phyloP scores from a whole-genome alignment of 2,797 vertebrate species.

The Anas bahamensis region DNA sequence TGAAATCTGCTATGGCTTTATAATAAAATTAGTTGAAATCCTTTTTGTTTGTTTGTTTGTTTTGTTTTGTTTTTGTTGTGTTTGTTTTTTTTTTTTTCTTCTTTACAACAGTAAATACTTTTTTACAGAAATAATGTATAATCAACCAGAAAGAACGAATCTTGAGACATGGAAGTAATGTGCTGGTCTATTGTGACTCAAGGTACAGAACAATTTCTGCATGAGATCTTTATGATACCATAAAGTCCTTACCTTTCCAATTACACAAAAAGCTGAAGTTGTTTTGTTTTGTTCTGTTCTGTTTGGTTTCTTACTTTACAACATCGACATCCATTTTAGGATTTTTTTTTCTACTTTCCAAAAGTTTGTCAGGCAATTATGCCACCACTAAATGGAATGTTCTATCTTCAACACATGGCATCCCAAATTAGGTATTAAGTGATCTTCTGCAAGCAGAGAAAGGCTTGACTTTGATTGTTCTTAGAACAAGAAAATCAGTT shows the following conservation, averaged over 20 bases:
- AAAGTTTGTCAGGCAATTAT: neutral
- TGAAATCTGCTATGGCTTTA: neutral
- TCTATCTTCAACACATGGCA: neutral
- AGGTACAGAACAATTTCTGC: neutral
- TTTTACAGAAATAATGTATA: neutral
- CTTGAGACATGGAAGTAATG: neutral
- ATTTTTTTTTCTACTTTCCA: neutral
- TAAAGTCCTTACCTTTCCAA: neutral
- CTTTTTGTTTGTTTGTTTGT: neutral
- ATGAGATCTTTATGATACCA: neutral
- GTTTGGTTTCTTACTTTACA: neutral
- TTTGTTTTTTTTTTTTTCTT: neutral
- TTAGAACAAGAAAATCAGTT: neutral
- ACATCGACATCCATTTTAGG: neutral
- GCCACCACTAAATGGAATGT: neutral
- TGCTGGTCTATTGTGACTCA: neutral
- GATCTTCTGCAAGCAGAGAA: neutral
- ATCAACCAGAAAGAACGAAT: neutral
- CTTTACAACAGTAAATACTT: neutral
- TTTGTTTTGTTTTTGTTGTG: too few species aligned
- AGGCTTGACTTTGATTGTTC: neutral
- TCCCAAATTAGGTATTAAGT: neutral
- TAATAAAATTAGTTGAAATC: neutral
- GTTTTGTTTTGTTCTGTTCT: rapidly evolving
- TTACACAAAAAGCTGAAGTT: neutral